These are phyloP conservation scores for Limnodromus scolopaceus DNA, from an alignment of 2,797 vertebrate species.

Conservation along the genomic window DNA sequence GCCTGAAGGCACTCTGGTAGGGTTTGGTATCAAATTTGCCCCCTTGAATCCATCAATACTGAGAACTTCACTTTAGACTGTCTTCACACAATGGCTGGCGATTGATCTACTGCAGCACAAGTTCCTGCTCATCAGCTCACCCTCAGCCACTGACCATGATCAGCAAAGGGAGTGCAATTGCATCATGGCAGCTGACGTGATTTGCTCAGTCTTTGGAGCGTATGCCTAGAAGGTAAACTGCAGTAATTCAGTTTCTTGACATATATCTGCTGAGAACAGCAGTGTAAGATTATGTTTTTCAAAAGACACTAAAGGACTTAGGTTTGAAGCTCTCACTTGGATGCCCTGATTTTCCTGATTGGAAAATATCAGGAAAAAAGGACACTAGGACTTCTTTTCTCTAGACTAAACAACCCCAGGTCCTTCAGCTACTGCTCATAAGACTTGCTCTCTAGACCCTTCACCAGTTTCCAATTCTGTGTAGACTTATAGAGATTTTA, in stretches of 20 bases:
- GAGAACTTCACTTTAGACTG: background rate
- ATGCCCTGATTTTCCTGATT: background rate
- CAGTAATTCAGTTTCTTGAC: background rate
- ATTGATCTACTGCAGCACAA: background rate
- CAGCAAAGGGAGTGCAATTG: background rate
- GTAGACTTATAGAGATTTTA: background rate
- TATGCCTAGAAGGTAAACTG: background rate
- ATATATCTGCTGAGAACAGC: background rate
- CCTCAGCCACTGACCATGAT: background rate
- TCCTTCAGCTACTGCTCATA: background rate
- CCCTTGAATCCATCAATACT: background rate
- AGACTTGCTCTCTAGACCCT: background rate
- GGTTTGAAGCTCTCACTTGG: background rate
- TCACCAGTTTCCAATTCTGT: background rate
- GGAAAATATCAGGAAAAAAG: background rate
- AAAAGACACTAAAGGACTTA: background rate
- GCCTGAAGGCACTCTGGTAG: background rate
- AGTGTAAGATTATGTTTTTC: background rate
- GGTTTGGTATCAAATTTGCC: background rate
- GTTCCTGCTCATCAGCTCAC: background rate
- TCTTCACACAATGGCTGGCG: background rate
- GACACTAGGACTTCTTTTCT: background rate
- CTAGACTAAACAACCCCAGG: background rate
- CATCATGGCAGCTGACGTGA: background rate
- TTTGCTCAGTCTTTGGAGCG: fast-evolving